Evolutionary conservation across 2,113 vertebrate genomes (phyloP), one percentile per base, ranked within the genome.

Genomic region (Australoheros scitulus): DNA sequence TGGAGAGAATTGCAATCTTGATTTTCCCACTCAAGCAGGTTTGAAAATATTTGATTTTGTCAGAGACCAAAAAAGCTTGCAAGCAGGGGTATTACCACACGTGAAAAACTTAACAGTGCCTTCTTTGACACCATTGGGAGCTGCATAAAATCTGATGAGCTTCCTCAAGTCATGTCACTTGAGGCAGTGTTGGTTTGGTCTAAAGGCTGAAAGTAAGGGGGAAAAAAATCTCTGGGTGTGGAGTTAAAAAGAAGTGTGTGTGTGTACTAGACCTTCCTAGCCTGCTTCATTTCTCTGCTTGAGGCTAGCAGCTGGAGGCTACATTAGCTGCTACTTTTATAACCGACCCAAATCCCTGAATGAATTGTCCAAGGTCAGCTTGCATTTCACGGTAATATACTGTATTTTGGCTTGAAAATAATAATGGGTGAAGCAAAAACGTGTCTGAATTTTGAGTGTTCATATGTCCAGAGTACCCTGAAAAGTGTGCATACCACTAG

Each of bases 401-500:
- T 41, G 26, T 24, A 70, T 70, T 70, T 50, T 43, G 47, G 50
- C 64, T 70, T 70, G 64, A 70, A 70, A 70, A 70, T n/a, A 29
- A 70, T 70, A 50, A 50, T 29, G 41, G 10, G 9, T 0, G 41
- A 68, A 18, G 15, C 41, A 50, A 43, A 43, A 43, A 29, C 47
- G 41, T 68, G 41, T 68, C 0, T 65, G 38, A 68, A 68, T 6
- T 1, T 26, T 26, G 22, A 47, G 41, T 47, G 22, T 68, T 68
- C 63, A 17, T 65, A 10, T 1, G 8, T 68, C 14, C 38, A 26
- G 38, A 24, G 2, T 65, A 1, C 63, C 52, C 8, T n/a, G 55
- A 56, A 56, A 56, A 22, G 55, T 56, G 20, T 56, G 7, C 2
- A 11, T 11, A 56, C 55, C 20, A 22, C 20, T 22, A 22, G n/a